A percentile compares a stretch with the other conserved stretches of the same genome.
phyloP scores from a whole-genome alignment of 2,888 invertebrate species.

The Ypsolopha scabrella region DNA sequence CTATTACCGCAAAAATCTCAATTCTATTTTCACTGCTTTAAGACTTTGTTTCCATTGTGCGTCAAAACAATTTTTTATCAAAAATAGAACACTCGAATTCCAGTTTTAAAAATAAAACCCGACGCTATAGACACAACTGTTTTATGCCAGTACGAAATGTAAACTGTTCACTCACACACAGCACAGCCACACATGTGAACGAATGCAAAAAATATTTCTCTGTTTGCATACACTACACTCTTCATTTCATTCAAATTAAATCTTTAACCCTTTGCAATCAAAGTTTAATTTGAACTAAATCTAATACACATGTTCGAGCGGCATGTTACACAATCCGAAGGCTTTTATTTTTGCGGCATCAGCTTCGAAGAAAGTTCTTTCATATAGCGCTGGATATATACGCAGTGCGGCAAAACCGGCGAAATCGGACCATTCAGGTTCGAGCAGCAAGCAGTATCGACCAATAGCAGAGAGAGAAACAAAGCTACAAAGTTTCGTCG shows the following conservation, averaged over 20 bases:
- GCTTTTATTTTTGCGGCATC: neutral
- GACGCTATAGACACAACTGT: neutral
- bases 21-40: neutral
- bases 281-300: neutral
- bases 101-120: neutral
- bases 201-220: neutral
- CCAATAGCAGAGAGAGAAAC: slow-evolving; percentile 3
- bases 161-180: neutral
- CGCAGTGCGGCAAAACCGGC: slow-evolving; percentile 23
- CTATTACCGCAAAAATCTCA: too few species aligned
- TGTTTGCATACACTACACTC: too few species aligned
- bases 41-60: neutral
- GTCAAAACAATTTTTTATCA: neutral
- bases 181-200: neutral
- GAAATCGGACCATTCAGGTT: slow-evolving; percentile 13
- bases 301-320: too few species aligned
- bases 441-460: slow-evolving; percentile 13
- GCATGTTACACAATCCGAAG: neutral
- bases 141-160: neutral
- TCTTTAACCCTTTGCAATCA: neutral
- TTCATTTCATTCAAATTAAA: neutral
- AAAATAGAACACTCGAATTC: neutral
- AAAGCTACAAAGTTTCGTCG: neutral
- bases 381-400: neutral
- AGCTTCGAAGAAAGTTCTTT: too few species aligned